A percentile compares a stretch with the other conserved stretches of the same genome.
phyloP scores from a whole-genome alignment of 2,888 invertebrate species.

The Apamea crenata region DNA sequence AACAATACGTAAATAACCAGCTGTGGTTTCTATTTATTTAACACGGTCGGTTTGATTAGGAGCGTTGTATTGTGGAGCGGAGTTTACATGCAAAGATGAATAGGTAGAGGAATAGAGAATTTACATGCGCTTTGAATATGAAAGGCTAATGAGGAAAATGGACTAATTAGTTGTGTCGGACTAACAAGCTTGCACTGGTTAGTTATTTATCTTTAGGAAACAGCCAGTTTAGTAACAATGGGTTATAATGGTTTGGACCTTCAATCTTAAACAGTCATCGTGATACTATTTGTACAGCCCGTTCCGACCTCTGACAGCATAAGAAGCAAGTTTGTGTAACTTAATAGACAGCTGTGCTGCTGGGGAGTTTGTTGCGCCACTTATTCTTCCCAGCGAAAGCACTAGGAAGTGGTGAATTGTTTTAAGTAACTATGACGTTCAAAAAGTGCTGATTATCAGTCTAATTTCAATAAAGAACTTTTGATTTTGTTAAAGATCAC shows the following conservation, averaged over 20 bases:
- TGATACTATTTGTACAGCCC: neutral
- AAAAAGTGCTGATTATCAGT: neutral
- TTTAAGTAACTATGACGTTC: neutral
- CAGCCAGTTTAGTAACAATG: neutral
- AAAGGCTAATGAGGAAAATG: conserved; percentile 35
- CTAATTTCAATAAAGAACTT: neutral
- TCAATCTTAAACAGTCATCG: neutral
- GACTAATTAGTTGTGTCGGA: conserved; percentile 41
- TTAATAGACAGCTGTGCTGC: neutral
- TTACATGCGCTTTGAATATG: conserved; percentile 47
- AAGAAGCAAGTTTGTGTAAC: neutral
- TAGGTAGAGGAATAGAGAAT: conserved; percentile 14
- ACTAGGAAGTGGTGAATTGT: neutral
- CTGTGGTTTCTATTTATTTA: conserved; percentile 54
- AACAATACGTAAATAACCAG: conserved; percentile 58
- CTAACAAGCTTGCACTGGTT: conserved; percentile 35
- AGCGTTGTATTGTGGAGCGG: conserved; percentile 10
- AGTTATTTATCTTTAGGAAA: neutral
- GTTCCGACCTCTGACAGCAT: neutral
- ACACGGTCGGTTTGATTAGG: conserved; percentile 49
- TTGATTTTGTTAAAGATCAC: neutral
- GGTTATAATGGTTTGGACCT: neutral
- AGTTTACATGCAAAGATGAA: conserved; percentile 40
- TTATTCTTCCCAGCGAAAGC: neutral
- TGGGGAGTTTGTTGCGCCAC: neutral